phyloP scores from a whole-genome alignment of 2,113 vertebrate genomes.

The Probosciger aterrimus region DNA sequence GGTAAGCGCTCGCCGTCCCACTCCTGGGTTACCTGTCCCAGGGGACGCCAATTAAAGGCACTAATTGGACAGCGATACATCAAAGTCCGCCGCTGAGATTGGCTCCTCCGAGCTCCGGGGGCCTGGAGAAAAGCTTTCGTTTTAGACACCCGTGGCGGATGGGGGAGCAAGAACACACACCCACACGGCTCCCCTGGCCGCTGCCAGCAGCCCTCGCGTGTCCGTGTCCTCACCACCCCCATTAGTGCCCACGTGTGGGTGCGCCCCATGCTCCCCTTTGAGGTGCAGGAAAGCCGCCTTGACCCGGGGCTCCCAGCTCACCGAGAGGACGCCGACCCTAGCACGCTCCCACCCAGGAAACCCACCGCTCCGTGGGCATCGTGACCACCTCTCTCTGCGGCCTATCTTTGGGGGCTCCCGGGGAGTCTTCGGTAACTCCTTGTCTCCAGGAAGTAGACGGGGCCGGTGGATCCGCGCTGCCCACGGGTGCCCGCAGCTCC shows the following conservation, averaged over 20 bases:
- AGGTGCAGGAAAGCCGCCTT: fast-evolving
- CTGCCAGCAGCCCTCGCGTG: not conserved
- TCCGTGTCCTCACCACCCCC: too few species aligned
- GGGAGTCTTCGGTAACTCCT: not conserved
- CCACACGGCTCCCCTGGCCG: fast-evolving
- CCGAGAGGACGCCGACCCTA: not conserved
- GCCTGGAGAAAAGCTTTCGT: conserved; percentile 64
- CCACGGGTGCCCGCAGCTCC: not conserved
- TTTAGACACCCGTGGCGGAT: not conserved
- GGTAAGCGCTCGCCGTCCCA: conserved; percentile 45
- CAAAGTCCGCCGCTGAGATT: conserved; percentile 72
- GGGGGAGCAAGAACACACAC: not conserved
- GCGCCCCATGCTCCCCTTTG: not conserved
- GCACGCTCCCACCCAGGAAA: not conserved
- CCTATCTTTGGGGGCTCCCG: not conserved
- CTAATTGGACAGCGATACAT: conserved; percentile 85
- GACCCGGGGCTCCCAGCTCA: fast-evolving
- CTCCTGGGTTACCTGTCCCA: conserved; percentile 66
- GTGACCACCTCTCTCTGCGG: not conserved
- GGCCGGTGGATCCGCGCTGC: fast-evolving
- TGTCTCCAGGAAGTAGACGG: not conserved
- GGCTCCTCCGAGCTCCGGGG: conserved; percentile 61
- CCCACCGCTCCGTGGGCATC: not conserved
- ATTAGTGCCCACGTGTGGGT: fast-evolving
- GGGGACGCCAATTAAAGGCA: conserved; percentile 82